Base-by-base conservation (phyloP, 1,140 invertebrate species). In the Saccostrea glomerata region DNA sequence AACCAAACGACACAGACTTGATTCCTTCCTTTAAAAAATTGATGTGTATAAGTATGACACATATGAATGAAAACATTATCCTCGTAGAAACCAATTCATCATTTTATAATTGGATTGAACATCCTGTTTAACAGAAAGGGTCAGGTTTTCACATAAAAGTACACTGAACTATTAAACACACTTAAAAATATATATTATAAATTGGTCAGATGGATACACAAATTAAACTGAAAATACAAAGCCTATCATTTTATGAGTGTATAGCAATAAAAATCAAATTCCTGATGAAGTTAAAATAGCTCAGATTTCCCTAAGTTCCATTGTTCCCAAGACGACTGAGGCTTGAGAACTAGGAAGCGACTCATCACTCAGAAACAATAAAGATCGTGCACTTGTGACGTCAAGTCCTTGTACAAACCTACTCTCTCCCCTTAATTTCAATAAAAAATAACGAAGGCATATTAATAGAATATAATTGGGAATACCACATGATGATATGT, bases 11-110 rank as follows among this genome's bases (percentile, higher is more conserved):
- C 6, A 63, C 20, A 60, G 13, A 25, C 66, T 25, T 25, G 6
- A 25, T 77, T 77, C 70, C 70, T 77, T 77, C 70, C 30, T 77
- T 77, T 77, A 25, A 23, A 73, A 30, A 77, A 77, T 30, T 77
- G n/a, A 63, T 63, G 20, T 47, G 47, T 47, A 47, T 9, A 47
- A 7, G 47, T 47, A 47, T 47, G 47, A 47, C 7, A 66, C 6
- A 23, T 66, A 66, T 66, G 60, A 66, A 66, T 66, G 60, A 77
- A 30, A 63, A 63, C 15, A 63, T 20, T 17, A 63, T n/a, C 6
- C 17, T 63, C n/a, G 3, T 13, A 77, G 70, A 77, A 77, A 77
- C 6, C 70, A 36, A 77, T 77, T 77, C 70, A 36, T 77, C 70
- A 77, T 77, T 77, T 36, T 6, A 11, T 77, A 77, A 77, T 77